Base-by-base conservation (phyloP, 2,888 invertebrate genomes). In the Mesochorus sp. region DNA sequence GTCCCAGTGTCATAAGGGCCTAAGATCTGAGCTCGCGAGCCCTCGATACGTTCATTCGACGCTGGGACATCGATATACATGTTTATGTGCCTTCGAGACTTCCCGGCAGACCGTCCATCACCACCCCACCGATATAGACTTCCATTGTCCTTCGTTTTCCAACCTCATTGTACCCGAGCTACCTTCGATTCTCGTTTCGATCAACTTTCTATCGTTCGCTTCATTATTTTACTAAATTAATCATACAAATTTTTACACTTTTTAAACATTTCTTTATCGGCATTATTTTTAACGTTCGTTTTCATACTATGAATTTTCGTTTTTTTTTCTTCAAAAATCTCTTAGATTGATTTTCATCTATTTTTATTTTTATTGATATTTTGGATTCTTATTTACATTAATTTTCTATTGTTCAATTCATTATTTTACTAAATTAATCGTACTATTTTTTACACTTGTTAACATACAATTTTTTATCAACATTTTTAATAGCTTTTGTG, bases 71-170 rank as follows among this genome's bases (percentile, higher is more conserved):
- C n/a, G n/a, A 57, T 21, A 37, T 14, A 28, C 31, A 6, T 37
- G 19, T 39, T 19, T 61, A 14, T 42, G 17, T 26, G 26, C 8
- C 14, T 61, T 42, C 19, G 44, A 61, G 67, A 34, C 34, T 53
- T 67, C 59, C 21, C 53, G 6, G 49, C 12, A 6, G 44, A 59
- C 28, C 49, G 28, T 39, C 49, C 39, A 47, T 21, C 44, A 49
- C 37, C 21, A 24, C 49, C 42, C 14, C 51, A 14, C n/a, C 49
- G 24, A 34, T 24, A 31, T 37, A 47, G 47, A 44, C 64, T 44
- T 53, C 47, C 59, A 67, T 75, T 67, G 74, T 68, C 44, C 61
- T 53, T 44, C 51, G 12, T 51, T 70, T 19, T 47, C 31, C 37
- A 51, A 49, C 61, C 37, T 39, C 59, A 24, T 26, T 61, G n/a